Evolutionary conservation across 1,140 invertebrate genomes (phyloP).

Genomic region (Drosophila tristis): DNA sequence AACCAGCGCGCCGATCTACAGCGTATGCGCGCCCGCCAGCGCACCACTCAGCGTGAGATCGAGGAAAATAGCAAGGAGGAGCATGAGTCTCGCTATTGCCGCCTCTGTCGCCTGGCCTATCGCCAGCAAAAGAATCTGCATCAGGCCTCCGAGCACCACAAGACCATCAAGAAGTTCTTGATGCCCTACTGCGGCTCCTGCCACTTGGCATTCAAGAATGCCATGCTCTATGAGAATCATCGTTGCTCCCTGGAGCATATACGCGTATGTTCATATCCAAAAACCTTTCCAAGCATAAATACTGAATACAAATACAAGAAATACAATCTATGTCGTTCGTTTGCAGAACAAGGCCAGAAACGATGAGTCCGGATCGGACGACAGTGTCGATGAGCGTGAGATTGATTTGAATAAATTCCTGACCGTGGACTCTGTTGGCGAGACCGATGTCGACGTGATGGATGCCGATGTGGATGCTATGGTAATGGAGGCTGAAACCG

Average conservation of each 20-base stretch:
- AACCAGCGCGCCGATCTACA: conserved; percentile 89
- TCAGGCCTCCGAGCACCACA: conserved; percentile 90
- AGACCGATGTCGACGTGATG: conserved; percentile 88
- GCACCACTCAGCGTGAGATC: conserved; percentile 89
- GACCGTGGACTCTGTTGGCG: conserved; percentile 93
- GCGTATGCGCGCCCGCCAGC: conserved; percentile 90
- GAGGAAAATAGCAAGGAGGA: conserved; percentile 88
- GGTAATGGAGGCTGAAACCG: conserved; percentile 66
- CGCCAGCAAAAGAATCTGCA: conserved; percentile 90
- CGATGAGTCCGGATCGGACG: conserved; percentile 84
- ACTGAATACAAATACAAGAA: no score
- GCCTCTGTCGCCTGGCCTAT: conserved; percentile 92
- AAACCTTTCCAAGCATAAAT: background rate
- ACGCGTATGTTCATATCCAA: conserved; percentile 85
- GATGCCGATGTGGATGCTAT: conserved; percentile 75
- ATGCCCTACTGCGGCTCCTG: conserved; percentile 89
- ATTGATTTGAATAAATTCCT: conserved; percentile 93
- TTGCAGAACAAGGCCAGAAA: conserved; percentile 86
- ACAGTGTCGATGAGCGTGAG: conserved; percentile 89
- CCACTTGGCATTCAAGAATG: conserved; percentile 89
- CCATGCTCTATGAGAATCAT: conserved; percentile 92
- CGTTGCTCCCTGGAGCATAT: conserved; percentile 91
- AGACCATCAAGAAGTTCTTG: conserved; percentile 92
- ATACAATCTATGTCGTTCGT: background rate
- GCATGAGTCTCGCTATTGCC: conserved; percentile 89